Evolutionary conservation across 2,888 invertebrate species (phyloP).

Genomic region (Ptychoptera contaminata): DNA sequence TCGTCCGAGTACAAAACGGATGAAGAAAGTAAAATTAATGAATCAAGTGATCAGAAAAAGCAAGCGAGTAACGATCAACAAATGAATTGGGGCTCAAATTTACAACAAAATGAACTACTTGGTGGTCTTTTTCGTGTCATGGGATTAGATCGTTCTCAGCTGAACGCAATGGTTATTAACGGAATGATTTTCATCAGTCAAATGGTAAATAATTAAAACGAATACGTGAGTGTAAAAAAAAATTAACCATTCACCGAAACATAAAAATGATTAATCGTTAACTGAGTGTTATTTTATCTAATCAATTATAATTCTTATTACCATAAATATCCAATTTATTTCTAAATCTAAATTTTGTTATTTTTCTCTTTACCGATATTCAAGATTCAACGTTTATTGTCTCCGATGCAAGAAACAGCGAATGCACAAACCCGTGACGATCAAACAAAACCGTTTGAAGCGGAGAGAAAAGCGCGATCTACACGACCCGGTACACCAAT

Average conservation of each 20-base stretch:
- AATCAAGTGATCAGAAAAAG: constrained; percentile 7
- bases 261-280: neutral
- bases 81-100: no score
- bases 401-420: constrained; percentile 26
- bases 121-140: constrained; percentile 47
- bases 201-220: constrained; percentile 39
- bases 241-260: neutral
- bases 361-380: neutral
- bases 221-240: neutral
- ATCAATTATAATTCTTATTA: neutral
- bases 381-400: neutral
- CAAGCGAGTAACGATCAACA: constrained; percentile 4
- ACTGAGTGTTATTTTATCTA: neutral
- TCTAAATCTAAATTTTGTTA: neutral
- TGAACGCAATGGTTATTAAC: constrained; percentile 69
- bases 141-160: constrained; percentile 58
- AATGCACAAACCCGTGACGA: constrained; percentile 18
- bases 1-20: constrained; percentile 9
- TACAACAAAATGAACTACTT: constrained; percentile 12
- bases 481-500: constrained; percentile 26
- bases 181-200: constrained; percentile 71
- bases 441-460: constrained; percentile 20
- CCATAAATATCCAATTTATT: neutral
- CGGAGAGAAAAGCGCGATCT: constrained; percentile 13
- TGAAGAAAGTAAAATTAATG: constrained; percentile 11